Evolutionary conservation across 2,888 invertebrate genomes (phyloP), one percentile per base, ranked within the genome.

Genomic region (Drosophila aldrichi): DNA sequence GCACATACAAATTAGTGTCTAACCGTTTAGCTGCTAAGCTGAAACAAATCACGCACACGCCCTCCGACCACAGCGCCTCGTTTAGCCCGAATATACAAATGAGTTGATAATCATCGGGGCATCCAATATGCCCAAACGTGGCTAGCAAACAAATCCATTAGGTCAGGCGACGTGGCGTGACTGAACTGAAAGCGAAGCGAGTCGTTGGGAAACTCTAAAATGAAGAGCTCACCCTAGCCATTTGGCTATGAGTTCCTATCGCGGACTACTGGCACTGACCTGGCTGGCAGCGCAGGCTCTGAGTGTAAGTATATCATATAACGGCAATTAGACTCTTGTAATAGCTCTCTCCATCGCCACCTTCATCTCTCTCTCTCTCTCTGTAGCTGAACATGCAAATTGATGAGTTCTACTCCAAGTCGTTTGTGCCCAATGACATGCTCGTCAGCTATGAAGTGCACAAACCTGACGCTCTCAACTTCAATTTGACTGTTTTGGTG

Each of bases 341-440:
- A 9, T n/a, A 22, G 4, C 8, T 32, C 38, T 18, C 16, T 12
- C 12, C 14, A 8, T 20, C 12, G 8, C n/a, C 18, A 8, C 12
- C 18, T 12, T 22, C 18, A 32, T 38, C 14, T 44, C 25, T 25
- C 25, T 25, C 25, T 25, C 25, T 25, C 25, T 25, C 25, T 25
- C 25, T 25, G 7, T 8, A 85, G 89, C 16, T 79, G 4, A 67
- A 69, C 20, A 14, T 90, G 16, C 67, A 70, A 12, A 66, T 90
- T 4, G 76, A 85, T 6, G 67, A 88, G 1, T 85, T 91, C 40
- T 81, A 83, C 41, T 82, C 81, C 3, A 82, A 81, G 43, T 91
- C 91, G 4, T 91, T 91, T 81, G 82, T 91, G 22, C 91, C 89
- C 34, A 78, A 90, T 25, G 77, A 74, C 20, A 70, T 91, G 20